Evolutionary conservation across 1,140 invertebrate species (phyloP), one percentile per base, ranked within the genome.

Genomic region (Ostrea denselamellosa): DNA sequence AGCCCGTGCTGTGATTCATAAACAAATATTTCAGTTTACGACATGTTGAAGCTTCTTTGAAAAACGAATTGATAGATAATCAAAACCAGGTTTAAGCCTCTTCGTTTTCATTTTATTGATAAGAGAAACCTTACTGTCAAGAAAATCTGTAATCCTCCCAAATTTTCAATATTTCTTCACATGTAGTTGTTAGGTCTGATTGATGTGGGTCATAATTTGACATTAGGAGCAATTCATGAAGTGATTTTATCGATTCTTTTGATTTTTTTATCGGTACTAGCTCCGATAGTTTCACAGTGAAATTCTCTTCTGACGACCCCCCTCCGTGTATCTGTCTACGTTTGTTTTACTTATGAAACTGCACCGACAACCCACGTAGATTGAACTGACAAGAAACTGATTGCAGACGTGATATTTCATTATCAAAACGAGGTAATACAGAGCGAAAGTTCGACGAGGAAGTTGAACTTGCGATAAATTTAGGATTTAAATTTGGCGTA

Each of bases 31-130:
- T 77, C 68, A 77, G 8, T 77, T 77, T 34, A 77, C 28, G 68
- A 77, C 68, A 28, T 77, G 68, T 77, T 77, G 22, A 77, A 77
- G 68, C 22, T 77, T 77, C 68, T 25, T 77, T 77, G 12, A 77
- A 77, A 28, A 77, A 77, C n/a, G 28, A 77, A 77, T 77, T 77
- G 68, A 77, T 77, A 25, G 68, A 34, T 34, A 28, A 77, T 12
- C 25, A 25, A 77, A 77, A 8, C 8, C 22, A 77, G 28, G 22
- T 77, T 34, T 34, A 77, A 22, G 68, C 25, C 0, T 77, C 25
- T 77, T 77, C 8, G 25, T 25, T 77, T 77, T 77, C 68, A 77
- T 77, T 77, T 77, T 77, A 77, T 77, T 77, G 68, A 77, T 77
- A 77, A 77, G 22, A 25, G 68, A 25, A 77, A 77, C 22, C 25